A percentile compares a stretch with the other conserved stretches of the same genome.
phyloP scores from a whole-genome alignment of 2,797 vertebrate species.

The Chromis chromis region DNA sequence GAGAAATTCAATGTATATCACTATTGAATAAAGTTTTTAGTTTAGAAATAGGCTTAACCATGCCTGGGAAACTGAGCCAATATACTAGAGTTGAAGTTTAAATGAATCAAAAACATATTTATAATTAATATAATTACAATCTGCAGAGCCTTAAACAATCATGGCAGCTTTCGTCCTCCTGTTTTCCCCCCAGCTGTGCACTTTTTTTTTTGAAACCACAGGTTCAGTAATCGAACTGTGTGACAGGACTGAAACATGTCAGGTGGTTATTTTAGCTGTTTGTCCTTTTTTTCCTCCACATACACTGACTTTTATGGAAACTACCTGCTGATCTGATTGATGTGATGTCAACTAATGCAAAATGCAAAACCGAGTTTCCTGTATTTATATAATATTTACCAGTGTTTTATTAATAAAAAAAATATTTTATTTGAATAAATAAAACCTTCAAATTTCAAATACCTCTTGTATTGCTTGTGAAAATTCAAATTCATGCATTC shows the following conservation, averaged over 20 bases:
- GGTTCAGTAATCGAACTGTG: neutral
- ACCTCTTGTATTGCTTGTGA: slow-evolving; percentile 7
- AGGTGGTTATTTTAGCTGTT: neutral
- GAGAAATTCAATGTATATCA: no score
- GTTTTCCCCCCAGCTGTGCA: slow-evolving; percentile 6
- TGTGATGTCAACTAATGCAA: slow-evolving; percentile 64
- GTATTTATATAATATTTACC: slow-evolving; percentile 71
- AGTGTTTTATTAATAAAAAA: slow-evolving; percentile 83
- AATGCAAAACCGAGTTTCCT: slow-evolving; percentile 67
- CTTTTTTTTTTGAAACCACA: neutral
- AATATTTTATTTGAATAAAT: slow-evolving; percentile 86
- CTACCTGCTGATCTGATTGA: slow-evolving; percentile 62
- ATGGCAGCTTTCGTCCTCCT: slow-evolving; percentile 42
- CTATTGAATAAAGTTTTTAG: no score
- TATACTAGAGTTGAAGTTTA: slow-evolving; percentile 18
- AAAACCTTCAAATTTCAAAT: slow-evolving; percentile 25
- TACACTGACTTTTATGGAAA: slow-evolving; percentile 69
- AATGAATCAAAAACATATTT: neutral
- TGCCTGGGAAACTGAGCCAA: neutral
- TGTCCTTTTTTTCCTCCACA: slow-evolving; percentile 42
- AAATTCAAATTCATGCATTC: neutral
- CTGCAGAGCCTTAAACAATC: slow-evolving; percentile 57
- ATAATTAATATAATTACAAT: slow-evolving; percentile 22
- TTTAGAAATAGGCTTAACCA: no score
- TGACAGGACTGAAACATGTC: no score